Evolutionary conservation across 1,140 invertebrate genomes (phyloP).

Genomic region (Alviniconcha marisindica): DNA sequence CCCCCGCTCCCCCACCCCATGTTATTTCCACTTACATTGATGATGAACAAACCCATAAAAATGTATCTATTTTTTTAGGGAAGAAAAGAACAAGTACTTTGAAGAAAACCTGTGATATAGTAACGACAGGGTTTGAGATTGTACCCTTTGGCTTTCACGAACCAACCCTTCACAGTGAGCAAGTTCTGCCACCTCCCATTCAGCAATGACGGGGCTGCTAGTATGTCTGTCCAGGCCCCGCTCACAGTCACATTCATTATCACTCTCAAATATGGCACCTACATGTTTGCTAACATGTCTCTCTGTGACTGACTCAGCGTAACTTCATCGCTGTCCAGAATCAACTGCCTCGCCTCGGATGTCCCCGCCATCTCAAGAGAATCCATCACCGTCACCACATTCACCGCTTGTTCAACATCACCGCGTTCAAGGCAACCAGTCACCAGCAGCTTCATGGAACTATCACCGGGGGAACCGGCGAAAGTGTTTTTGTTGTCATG

Average conservation of each 20-base stretch:
- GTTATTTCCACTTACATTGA: too few species aligned
- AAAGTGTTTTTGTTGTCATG: slow-evolving; percentile 18
- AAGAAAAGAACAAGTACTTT: too few species aligned
- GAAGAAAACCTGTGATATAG: too few species aligned
- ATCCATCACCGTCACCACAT: slow-evolving; percentile 4
- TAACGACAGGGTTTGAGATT: too few species aligned
- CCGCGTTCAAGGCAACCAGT: neutral
- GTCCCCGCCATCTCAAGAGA: neutral
- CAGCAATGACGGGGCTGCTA: neutral
- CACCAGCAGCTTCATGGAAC: neutral
- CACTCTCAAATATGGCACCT: neutral
- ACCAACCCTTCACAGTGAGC: neutral
- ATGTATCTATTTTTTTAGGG: too few species aligned
- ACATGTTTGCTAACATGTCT: slow-evolving; percentile 17
- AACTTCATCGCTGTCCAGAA: neutral
- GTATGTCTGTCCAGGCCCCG: neutral
- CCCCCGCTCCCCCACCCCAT: too few species aligned
- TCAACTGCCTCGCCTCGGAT: neutral
- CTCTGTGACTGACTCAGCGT: slow-evolving; percentile 5
- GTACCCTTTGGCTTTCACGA: too few species aligned
- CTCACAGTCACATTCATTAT: neutral
- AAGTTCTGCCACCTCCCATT: neutral
- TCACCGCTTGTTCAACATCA: neutral
- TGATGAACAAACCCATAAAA: too few species aligned
- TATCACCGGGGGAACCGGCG: neutral